Evolutionary conservation across 92 coral and sea anemone genomes (phyloP).

Genomic region (Ricordea florida): DNA sequence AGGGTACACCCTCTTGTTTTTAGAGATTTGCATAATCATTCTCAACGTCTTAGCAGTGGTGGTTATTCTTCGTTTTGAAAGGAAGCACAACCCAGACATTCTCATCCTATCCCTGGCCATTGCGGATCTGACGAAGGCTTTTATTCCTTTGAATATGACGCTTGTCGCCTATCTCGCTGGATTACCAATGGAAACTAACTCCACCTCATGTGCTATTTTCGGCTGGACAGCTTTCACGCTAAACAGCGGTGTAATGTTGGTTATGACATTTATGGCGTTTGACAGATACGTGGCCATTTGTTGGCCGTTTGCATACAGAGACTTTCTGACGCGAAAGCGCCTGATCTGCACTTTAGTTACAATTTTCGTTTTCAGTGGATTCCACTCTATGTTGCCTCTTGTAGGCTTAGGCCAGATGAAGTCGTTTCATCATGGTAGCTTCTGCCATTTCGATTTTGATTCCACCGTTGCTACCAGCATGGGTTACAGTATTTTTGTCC

Average conservation of each 20-base stretch:
- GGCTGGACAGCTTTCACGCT: constrained; percentile 67
- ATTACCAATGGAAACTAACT: constrained; percentile 7
- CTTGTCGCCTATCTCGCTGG: constrained; percentile 45
- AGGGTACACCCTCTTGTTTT: constrained; percentile 39
- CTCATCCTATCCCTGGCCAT: constrained; percentile 56
- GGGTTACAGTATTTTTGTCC: constrained; percentile 45
- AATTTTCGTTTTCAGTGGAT: constrained; percentile 28
- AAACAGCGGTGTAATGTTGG: constrained; percentile 62
- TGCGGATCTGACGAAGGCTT: constrained; percentile 53
- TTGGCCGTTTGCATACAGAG: constrained; percentile 56
- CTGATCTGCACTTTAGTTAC: constrained; percentile 29
- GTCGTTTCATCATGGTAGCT: constrained; percentile 36
- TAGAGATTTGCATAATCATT: constrained; percentile 37
- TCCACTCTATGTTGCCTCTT: constrained; percentile 41
- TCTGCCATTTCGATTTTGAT: constrained; percentile 63
- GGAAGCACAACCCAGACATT: constrained; percentile 58
- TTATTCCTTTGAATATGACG: constrained; percentile 63
- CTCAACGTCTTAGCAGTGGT: constrained; percentile 42
- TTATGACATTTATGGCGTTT: constrained; percentile 59
- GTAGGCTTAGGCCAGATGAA: constrained; percentile 29
- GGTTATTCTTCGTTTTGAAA: constrained; percentile 62
- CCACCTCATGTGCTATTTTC: constrained; percentile 20
- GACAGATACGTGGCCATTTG: constrained; percentile 67
- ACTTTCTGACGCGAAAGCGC: constrained; percentile 23
- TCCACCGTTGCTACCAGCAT: constrained; percentile 10